Evolutionary conservation across 2,113 vertebrate genomes (phyloP), one percentile per base, ranked within the genome.

Genomic region (Pollimyrus isidori): DNA sequence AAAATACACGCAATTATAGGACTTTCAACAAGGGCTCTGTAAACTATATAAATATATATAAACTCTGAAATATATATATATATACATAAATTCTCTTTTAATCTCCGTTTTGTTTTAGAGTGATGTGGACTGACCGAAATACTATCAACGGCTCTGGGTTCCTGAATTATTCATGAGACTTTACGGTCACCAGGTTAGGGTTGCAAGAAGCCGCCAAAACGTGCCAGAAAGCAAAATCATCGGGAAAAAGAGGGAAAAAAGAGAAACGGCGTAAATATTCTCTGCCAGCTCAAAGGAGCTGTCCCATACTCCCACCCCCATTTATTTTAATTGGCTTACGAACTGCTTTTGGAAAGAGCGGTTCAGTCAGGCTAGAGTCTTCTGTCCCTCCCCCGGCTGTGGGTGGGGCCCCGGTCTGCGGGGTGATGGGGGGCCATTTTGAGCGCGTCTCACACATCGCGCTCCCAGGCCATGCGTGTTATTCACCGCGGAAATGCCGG

Each of bases 401-500:
- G 90, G 90, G 35, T 80, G 87, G 88, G 35, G 73, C 56, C 7
- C n/a, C 84, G 88, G 87, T 90, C 91, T 90, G 91, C 87, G 87
- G 69, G 88, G 69, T 52, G 76, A 83, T 69, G 52, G 88, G 87
- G 87, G 86, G 87, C 90, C 83, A 90, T 91, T 91, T 90, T 86
- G 86, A 89, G 50, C 19, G 11, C 4, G 35, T 39, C 56, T 11
- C 87, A 45, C 3, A 49, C 85, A 19, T 42, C 17, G 45, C 49
- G 65, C 89, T 86, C 73, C 10, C 42, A 52, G 87, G 87, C 42
- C 89, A 48, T 21, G 82, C 82, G 6, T 46, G 45, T n/a, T 7
- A 46, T 45, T 17, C 82, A 19, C 39, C 1, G n/a, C 7, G 21
- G 82, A 84, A 83, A 83, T 7, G 1, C 30, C 1, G 3, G 62